Evolutionary conservation across 2,888 invertebrate species (phyloP), one percentile per base, ranked within the genome.

Genomic region (Therioaphis trifolii): DNA sequence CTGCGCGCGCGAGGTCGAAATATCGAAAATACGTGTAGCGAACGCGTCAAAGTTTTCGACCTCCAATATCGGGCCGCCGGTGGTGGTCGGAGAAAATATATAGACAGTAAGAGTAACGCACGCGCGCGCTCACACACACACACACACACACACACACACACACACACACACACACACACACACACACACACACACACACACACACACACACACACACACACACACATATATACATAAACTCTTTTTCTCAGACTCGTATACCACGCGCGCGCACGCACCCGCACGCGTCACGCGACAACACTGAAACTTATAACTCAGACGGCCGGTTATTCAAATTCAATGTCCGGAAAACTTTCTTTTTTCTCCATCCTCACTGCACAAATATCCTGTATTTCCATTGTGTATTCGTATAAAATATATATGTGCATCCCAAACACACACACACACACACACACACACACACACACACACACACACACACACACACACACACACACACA

Each of bases 271-370:
- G n/a, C n/a, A n/a, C n/a, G n/a, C n/a, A n/a, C n/a, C n/a, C n/a
- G n/a, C n/a, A n/a, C n/a, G n/a, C n/a, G n/a, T n/a, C n/a, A n/a
- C 18, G 46, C 52, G 74, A 74, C 82, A 74, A 63, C 74, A 46
- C 52, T 40, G 46, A 82, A 82, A 82, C 82, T 82, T 82, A 66
- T 11, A 72, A 63, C 80, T 82, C 72, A 21, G 72, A 82, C 21
- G 66, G 74, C 49, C 63, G 74, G 63, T 74, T 74, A 82, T 82
- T 74, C 82, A 74, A 63, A 82, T 82, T 63, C 82, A 82, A 82
- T 82, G 82, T 82, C 82, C 63, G 82, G 82, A 82, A 74, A 82
- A 82, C 74, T 80, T 72, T 61, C 71, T 74, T 49, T 77, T 69
- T 46, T 58, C 27, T 46, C 55, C 49, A 49, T 24, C 46, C 43